Evolutionary conservation across 1,140 invertebrate genomes (phyloP), one percentile per base, ranked within the genome.

Genomic region (Dolichoris vasculosae): DNA sequence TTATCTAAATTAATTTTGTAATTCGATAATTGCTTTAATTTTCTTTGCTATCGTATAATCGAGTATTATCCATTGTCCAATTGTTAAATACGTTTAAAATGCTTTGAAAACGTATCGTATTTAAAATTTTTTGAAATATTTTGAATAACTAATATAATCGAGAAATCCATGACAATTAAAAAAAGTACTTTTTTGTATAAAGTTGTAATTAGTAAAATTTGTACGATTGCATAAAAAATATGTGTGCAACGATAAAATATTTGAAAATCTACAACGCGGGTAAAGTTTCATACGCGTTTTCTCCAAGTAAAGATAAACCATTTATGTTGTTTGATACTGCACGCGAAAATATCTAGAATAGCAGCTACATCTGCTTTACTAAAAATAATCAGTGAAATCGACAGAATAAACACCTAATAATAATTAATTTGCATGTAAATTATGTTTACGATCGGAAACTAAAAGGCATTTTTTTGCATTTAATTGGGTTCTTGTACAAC

Each of bases 321-420:
- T 82, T 26, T 64, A 32, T 71, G 30, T 81, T 79, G 63, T 81
- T n/a, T 82, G 30, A 13, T 48, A 77, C 43, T 78, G 59, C 83
- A 79, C 76, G 7, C 43, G 26, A 69, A 69, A 71, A 30, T 55
- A 71, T 40, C 48, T 83, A 77, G 51, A 77, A 43, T 40, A 43
- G 71, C 82, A 83, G 4, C 51, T 71, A 43, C 59, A 17, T 79
- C 9, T 79, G 17, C 11, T 35, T 82, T 75, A 79, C 76, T 84
- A 78, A 84, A 79, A 81, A 59, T 77, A 73, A 71, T 64, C 63
- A 69, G 78, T 63, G 83, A 81, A 85, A 85, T 85, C 83, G 83
- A 85, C 83, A 59, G 83, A 85, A 85, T 85, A 85, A 85, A 80
- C 20, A 81, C 59, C 17, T 79, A 79, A 71, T 38, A 79, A n/a